These are phyloP conservation scores for Hemithea aestivaria DNA, from an alignment of 2,888 invertebrate genomes.

Conservation along the genomic window DNA sequence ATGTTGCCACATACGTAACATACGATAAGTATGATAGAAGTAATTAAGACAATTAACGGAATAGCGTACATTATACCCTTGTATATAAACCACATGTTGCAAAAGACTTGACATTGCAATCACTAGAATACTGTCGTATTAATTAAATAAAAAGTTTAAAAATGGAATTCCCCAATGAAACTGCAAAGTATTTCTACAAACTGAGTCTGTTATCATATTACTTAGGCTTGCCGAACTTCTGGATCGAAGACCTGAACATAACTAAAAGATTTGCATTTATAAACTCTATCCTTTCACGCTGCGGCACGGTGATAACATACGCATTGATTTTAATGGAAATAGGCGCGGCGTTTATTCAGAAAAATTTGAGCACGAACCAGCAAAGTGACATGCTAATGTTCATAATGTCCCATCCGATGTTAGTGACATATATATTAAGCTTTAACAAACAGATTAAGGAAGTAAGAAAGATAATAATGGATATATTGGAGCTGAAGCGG, in stretches of 20 bases:
- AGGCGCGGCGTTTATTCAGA: conserved; percentile 36
- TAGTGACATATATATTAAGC: conserved; percentile 24
- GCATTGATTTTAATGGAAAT: conserved; percentile 34
- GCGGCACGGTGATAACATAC: conserved; percentile 25
- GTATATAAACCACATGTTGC: too few species aligned
- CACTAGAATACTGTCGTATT: too few species aligned
- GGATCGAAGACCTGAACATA: conserved; percentile 32
- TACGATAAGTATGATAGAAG: too few species aligned
- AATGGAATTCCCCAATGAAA: conserved; percentile 17
- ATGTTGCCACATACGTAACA: too few species aligned
- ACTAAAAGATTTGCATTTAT: conserved; percentile 2
- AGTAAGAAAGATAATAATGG: conserved; percentile 31
- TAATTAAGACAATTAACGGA: too few species aligned
- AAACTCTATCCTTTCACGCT: conserved; percentile 21
- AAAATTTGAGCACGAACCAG: conserved; percentile 34
- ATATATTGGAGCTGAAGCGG: conserved; percentile 36
- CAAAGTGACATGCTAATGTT: conserved; percentile 34
- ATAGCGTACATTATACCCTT: too few species aligned
- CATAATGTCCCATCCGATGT: conserved; percentile 36
- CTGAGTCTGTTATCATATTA: conserved; percentile 25
- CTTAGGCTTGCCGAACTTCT: conserved; percentile 38
- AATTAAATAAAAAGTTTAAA: too few species aligned
- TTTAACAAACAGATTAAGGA: conserved; percentile 26
- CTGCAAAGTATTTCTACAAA: conserved; percentile 32
- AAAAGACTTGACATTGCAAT: too few species aligned